phyloP scores from a whole-genome alignment of 2,797 vertebrate species.

The Benthosema pterotum region DNA sequence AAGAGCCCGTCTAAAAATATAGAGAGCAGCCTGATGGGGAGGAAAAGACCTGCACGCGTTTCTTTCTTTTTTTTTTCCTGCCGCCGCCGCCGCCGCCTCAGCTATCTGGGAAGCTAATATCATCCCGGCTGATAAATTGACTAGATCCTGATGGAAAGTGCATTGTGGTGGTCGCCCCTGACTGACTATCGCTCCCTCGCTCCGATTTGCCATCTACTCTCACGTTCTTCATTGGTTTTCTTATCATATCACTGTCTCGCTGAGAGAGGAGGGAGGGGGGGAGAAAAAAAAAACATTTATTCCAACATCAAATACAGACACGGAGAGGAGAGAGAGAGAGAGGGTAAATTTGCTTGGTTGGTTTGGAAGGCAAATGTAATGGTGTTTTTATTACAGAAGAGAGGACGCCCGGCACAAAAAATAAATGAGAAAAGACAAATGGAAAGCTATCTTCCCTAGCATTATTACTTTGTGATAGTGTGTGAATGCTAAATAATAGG shows the following conservation, averaged over 20 bases:
- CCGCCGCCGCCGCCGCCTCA: no score
- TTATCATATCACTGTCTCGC: conserved; percentile 55
- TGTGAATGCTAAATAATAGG: conserved; percentile 59
- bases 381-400: conserved; percentile 72
- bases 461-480: conserved; percentile 50
- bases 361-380: conserved; percentile 68
- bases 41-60: conserved; percentile 82
- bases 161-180: conserved; percentile 71
- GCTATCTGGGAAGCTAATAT: conserved; percentile 85
- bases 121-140: conserved; percentile 80
- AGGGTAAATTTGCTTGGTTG: conserved; percentile 73
- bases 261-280: not conserved
- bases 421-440: conserved; percentile 69
- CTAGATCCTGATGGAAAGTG: conserved; percentile 81
- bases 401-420: conserved; percentile 61
- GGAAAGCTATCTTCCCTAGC: conserved; percentile 55
- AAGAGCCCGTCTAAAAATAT: conserved; percentile 98
- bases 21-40: conserved; percentile 94
- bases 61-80: no score
- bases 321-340: no score
- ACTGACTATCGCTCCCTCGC: conserved; percentile 68
- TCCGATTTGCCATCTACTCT: conserved; percentile 59
- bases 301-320: conserved; percentile 67
- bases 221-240: conserved; percentile 57
- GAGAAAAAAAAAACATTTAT: conserved; percentile 46